Evolutionary conservation across 2,113 vertebrate species (phyloP).

Genomic region (Halichoerus grypus): DNA sequence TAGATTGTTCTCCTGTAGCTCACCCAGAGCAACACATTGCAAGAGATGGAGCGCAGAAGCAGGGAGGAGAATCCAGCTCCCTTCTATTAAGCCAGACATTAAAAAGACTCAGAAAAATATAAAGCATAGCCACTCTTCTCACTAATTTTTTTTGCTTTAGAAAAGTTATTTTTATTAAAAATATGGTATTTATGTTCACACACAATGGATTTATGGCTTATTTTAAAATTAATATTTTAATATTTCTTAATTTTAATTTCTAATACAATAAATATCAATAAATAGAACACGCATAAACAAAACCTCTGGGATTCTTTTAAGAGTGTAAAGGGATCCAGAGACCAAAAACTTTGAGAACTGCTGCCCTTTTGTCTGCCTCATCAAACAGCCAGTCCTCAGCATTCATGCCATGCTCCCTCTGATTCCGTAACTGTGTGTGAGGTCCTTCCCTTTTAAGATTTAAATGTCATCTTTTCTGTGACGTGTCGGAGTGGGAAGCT

Average conservation of each 20-base stretch:
- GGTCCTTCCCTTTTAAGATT: background rate
- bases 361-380: background rate
- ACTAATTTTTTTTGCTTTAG: background rate
- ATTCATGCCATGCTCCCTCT: rapidly evolving
- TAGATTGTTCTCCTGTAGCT: background rate
- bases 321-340: background rate
- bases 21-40: background rate
- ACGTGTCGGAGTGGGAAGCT: background rate
- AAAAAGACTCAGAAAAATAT: background rate
- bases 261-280: background rate
- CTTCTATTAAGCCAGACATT: background rate
- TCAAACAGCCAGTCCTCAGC: rapidly evolving
- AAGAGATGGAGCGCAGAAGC: background rate
- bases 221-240: constrained; percentile 44
- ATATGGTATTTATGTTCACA: background rate
- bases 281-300: background rate
- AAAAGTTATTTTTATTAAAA: constrained; percentile 20
- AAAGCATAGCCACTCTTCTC: background rate
- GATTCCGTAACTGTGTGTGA: background rate
- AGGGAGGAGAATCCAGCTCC: background rate
- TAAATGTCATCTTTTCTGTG: background rate
- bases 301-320: background rate
- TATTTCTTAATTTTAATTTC: background rate
- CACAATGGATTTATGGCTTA: background rate
- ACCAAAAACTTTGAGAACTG: background rate